Evolutionary conservation across 2,888 invertebrate species (phyloP).

Genomic region (Endomychus coccineus): DNA sequence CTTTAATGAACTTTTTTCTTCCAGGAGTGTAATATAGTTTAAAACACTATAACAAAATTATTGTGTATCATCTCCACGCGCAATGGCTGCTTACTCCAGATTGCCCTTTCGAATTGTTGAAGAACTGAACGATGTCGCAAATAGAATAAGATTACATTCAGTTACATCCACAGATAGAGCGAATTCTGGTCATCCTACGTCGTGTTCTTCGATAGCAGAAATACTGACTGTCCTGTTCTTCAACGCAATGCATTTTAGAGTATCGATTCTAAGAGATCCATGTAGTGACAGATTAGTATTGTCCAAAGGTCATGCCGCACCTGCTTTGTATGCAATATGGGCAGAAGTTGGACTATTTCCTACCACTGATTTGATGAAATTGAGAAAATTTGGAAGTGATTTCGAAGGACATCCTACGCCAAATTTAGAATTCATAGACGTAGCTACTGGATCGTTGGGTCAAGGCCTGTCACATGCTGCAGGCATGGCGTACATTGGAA

Average conservation of each 20-base stretch:
- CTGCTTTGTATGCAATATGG: conserved; percentile 95
- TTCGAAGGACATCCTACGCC: conserved; percentile 96
- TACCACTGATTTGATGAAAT: conserved; percentile 64
- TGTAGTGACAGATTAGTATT: conserved; percentile 46
- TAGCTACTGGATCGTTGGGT: conserved; percentile 91
- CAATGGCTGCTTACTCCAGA: conserved; percentile 11
- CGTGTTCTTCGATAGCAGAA: conserved; percentile 12
- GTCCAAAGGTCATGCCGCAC: conserved; percentile 95
- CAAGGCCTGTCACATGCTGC: conserved; percentile 88
- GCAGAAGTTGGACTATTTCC: conserved; percentile 87
- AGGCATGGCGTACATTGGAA: conserved; percentile 93
- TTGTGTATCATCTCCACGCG: no score
- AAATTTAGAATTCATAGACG: conserved; percentile 86
- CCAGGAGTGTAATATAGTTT: no score
- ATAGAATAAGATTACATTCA: conserved; percentile 10
- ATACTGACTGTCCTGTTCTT: conserved; percentile 8
- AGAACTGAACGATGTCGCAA: conserved; percentile 10
- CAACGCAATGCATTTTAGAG: conserved; percentile 9
- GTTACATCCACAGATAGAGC: conserved; percentile 6
- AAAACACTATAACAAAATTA: no score
- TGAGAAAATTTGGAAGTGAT: conserved; percentile 80
- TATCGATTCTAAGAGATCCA: conserved; percentile 6
- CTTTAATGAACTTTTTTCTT: no score
- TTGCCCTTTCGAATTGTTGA: conserved; percentile 8
- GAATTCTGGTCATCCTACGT: conserved; percentile 9